A percentile compares a stretch with the other conserved stretches of the same genome.
Evolutionary conservation across 2,888 invertebrate species (phyloP).

Genomic region (Nyleta sp.): DNA sequence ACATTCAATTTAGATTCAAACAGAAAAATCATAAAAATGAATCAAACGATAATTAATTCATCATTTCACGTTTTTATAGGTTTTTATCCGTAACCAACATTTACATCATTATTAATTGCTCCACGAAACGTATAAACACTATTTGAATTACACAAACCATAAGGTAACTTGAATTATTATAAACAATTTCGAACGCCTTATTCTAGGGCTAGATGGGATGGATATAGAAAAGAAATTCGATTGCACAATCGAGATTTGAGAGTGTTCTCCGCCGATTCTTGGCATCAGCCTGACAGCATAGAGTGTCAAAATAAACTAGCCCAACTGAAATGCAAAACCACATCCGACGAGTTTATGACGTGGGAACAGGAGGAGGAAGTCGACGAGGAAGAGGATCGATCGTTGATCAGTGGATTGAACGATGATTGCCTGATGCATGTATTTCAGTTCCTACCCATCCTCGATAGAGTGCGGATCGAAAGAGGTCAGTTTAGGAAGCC

Average conservation of each 20-base stretch:
- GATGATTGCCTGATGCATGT: slow-evolving; percentile 85
- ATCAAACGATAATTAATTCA: no score
- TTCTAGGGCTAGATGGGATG: slow-evolving; percentile 74
- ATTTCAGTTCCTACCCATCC: slow-evolving; percentile 83
- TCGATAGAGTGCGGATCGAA: slow-evolving; percentile 84
- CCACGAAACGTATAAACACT: no score
- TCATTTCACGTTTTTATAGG: no score
- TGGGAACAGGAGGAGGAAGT: slow-evolving; percentile 14
- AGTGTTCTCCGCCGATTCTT: slow-evolving; percentile 85
- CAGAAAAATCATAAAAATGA: no score
- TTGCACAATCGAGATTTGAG: slow-evolving; percentile 80
- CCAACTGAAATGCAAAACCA: slow-evolving; percentile 66
- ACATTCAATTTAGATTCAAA: no score
- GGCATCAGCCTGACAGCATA: slow-evolving; percentile 85
- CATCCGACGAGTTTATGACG: slow-evolving; percentile 55
- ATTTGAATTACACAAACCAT: no score
- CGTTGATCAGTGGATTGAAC: slow-evolving; percentile 83
- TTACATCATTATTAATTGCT: not conserved
- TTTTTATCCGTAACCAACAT: no score
- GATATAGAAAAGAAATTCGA: slow-evolving; percentile 71
- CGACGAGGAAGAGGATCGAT: slow-evolving; percentile 50
- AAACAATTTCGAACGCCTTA: not conserved
- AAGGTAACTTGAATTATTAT: no score
- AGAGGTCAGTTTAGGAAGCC: slow-evolving; percentile 78
- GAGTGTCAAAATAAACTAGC: slow-evolving; percentile 73